Evolutionary conservation across 53 echinoderm and acorn worm species (phyloP), one percentile per base, ranked within the genome.

Genomic region (Paracentrotus lividus): DNA sequence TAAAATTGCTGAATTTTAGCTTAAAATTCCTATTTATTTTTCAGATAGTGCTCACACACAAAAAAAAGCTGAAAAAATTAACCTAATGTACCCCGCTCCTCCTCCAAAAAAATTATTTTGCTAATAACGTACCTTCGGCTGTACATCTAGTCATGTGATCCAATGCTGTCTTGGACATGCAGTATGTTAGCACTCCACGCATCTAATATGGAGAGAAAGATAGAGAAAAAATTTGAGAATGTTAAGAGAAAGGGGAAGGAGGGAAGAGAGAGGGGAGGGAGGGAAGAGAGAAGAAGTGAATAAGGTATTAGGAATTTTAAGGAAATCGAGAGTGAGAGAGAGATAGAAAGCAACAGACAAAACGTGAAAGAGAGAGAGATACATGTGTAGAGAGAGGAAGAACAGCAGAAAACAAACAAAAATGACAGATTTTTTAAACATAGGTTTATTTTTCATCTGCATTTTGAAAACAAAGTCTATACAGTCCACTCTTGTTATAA

Each of bases 91-190:
- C n/a, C n/a, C n/a, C n/a, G n/a, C n/a, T n/a, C n/a, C n/a, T n/a
- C n/a, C n/a, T n/a, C n/a, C n/a, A n/a, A n/a, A n/a, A n/a, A n/a
- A n/a, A n/a, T n/a, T n/a, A n/a, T n/a, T n/a, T n/a, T n/a, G n/a
- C n/a, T n/a, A n/a, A n/a, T 10, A 32, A 42, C 12, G 15, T 93
- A 97, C 97, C 95, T 81, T 97, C 94, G 31, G 95, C 94, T 42
- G 85, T 88, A 78, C 95, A 90, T 36, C 72, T 68, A 23, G 95
- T 97, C 66, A 97, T 85, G 54, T 88, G 90, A 55, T 97, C 97
- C 16, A 97, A 4, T 34, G 95, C 92, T 34, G 77, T 93, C 93
- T 97, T 97, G 9, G 97, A 97, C 97, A 97, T 97, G 57, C 94
- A 95, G 64, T 97, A 97, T 12, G 94, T 75, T 66, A 97, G 20